A percentile compares a stretch with the other conserved stretches of the same genome.
Conservation (phyloP, 2,113 vertebrate species). For the Microtus oregoni region DNA sequence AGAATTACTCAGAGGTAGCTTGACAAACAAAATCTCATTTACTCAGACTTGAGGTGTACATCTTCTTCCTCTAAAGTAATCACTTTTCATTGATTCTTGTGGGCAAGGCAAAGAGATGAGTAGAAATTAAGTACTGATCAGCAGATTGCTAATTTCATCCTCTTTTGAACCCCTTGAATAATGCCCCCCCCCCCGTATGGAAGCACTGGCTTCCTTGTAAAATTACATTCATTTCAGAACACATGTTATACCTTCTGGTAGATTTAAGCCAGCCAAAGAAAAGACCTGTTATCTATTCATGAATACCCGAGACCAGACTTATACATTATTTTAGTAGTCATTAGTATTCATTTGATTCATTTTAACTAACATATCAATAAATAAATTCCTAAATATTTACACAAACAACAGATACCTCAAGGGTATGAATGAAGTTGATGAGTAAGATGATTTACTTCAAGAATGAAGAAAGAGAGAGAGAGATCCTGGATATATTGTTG, state of each 20-base stretch:
- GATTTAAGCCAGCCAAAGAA: not conserved
- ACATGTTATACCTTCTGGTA: not conserved
- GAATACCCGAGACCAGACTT: not conserved
- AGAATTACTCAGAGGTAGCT: constrained; percentile 45
- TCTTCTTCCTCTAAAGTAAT: constrained; percentile 51
- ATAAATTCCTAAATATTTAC: constrained; percentile 19
- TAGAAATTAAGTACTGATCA: not conserved
- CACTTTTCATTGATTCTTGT: not conserved
- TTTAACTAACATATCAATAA: not conserved
- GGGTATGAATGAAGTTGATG: constrained; percentile 22
- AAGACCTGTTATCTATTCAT: not conserved
- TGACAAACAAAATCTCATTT: constrained; percentile 24
- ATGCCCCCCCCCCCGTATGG: not conserved
- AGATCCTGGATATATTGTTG: not conserved
- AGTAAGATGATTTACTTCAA: constrained; percentile 41
- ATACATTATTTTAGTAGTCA: not conserved
- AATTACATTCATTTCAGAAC: constrained; percentile 32
- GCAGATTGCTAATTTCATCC: constrained; percentile 6
- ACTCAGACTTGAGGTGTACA: not conserved
- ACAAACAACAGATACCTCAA: constrained; percentile 16
- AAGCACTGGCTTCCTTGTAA: constrained; percentile 3
- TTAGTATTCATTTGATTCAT: constrained; percentile 43
- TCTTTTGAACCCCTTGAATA: constrained; percentile 49
- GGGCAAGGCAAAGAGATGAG: constrained; percentile 17
- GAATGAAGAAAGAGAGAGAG: not conserved